phyloP scores from a whole-genome alignment of 2,113 vertebrate species.

The Odobenus rosmarus region DNA sequence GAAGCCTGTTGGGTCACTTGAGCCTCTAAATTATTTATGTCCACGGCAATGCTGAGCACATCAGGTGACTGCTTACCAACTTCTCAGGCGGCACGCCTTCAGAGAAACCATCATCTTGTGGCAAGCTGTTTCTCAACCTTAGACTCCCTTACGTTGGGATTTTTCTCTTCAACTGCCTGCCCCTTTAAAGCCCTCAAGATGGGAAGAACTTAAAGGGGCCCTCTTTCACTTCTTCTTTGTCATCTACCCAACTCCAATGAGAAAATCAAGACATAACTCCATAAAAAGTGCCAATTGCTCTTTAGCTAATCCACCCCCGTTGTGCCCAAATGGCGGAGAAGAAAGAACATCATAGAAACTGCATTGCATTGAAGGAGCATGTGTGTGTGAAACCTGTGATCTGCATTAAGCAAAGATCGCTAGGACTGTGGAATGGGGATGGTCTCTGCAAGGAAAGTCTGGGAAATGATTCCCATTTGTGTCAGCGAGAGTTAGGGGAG shows the following conservation, averaged over 20 bases:
- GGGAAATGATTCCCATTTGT: constrained; percentile 36
- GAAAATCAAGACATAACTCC: constrained; percentile 13
- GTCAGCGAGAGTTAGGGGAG: constrained; percentile 59
- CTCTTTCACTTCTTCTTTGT: not conserved
- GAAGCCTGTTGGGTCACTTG: not conserved
- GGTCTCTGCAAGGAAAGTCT: not conserved
- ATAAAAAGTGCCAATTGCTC: not conserved
- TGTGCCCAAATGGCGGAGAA: not conserved
- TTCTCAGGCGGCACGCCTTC: not conserved
- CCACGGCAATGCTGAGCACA: not conserved
- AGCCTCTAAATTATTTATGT: not conserved
- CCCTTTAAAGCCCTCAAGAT: constrained; percentile 7
- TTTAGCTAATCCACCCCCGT: not conserved
- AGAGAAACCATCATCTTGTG: not conserved
- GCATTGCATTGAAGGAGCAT: not conserved
- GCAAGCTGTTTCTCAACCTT: not conserved
- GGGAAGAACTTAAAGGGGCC: not conserved
- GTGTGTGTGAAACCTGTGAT: not conserved
- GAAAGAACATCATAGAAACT: not conserved
- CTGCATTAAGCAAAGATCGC: not conserved
- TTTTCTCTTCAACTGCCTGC: not conserved
- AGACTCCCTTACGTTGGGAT: not conserved
- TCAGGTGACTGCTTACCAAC: not conserved
- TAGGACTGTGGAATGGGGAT: not conserved
- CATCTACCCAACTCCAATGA: not conserved